A percentile compares a stretch with the other conserved stretches of the same genome.
Conservation (phyloP, 2,888 invertebrate genomes). For the Boloria euphrosyne region DNA sequence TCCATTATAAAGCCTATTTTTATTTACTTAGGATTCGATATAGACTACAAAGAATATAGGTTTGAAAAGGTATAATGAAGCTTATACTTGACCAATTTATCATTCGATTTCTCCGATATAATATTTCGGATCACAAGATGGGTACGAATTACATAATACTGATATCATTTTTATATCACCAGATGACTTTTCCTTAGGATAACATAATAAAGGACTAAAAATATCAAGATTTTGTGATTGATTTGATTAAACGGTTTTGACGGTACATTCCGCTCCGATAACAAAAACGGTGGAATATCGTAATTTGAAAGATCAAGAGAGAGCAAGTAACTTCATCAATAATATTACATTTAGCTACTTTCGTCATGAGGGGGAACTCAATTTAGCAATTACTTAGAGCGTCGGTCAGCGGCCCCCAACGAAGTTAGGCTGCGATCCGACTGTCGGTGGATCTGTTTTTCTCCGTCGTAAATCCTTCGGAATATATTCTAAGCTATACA, state of each 20-base stretch:
- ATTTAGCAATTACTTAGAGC: constrained; percentile 64
- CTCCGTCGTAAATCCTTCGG: background rate
- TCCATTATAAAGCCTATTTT: too few relatives aligned
- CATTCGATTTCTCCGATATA: background rate
- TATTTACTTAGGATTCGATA: too few relatives aligned
- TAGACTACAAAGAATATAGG: too few relatives aligned
- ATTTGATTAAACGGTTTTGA: constrained; percentile 31
- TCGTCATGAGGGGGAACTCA: constrained; percentile 56
- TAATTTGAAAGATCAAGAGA: constrained; percentile 32
- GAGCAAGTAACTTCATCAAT: constrained; percentile 56
- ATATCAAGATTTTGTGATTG: constrained; percentile 17
- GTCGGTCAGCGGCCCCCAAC: constrained; percentile 36
- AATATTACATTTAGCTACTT: constrained; percentile 61
- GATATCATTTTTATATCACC: constrained; percentile 2
- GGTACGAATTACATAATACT: background rate
- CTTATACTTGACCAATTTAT: background rate
- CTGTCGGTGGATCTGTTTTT: constrained; percentile 23
- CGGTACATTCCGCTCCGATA: constrained; percentile 19
- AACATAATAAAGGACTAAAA: constrained; percentile 11
- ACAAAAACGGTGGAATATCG: constrained; percentile 16
- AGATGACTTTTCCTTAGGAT: constrained; percentile 9
- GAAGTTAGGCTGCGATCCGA: constrained; percentile 29
- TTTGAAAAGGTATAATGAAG: too few relatives aligned
- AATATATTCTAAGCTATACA: background rate
- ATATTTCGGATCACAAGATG: background rate